Evolutionary conservation across 2,797 vertebrate genomes (phyloP).

Genomic region (Notolabrus celidotus): DNA sequence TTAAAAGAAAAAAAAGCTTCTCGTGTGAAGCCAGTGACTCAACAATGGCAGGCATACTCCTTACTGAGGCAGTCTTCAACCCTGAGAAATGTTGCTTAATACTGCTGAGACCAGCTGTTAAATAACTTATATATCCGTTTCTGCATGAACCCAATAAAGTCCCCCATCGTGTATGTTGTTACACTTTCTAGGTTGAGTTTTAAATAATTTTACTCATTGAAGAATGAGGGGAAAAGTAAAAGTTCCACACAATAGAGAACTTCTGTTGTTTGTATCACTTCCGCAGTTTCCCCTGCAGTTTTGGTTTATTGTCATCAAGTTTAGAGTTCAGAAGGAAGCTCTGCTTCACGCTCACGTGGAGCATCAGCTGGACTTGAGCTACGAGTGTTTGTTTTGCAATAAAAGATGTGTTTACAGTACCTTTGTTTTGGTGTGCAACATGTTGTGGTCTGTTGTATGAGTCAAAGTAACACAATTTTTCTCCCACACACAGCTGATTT

Average conservation of each 20-base stretch:
- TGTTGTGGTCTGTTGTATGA: neutral
- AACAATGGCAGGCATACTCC: too few species aligned
- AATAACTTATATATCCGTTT: too few species aligned
- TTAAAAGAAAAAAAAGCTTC: too few species aligned
- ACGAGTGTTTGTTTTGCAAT: neutral
- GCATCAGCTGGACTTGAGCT: neutral
- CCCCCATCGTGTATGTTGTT: too few species aligned
- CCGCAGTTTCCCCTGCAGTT: neutral
- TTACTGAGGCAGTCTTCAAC: too few species aligned
- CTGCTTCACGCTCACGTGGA: neutral
- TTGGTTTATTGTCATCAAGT: neutral
- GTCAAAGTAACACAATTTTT: neutral
- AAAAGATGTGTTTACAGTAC: neutral
- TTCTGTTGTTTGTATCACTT: constrained; percentile 8
- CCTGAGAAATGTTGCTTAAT: too few species aligned
- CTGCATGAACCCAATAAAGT: too few species aligned
- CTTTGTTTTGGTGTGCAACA: neutral
- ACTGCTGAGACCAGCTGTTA: too few species aligned
- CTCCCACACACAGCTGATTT: constrained; percentile 1
- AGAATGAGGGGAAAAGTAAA: too few species aligned
- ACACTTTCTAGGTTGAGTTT: too few species aligned
- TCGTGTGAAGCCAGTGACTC: too few species aligned
- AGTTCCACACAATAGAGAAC: constrained; percentile 9
- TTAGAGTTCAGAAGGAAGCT: neutral
- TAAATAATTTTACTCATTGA: too few species aligned